phyloP scores from a whole-genome alignment of 2,888 invertebrate genomes.

The Ischnus inquisitorius region DNA sequence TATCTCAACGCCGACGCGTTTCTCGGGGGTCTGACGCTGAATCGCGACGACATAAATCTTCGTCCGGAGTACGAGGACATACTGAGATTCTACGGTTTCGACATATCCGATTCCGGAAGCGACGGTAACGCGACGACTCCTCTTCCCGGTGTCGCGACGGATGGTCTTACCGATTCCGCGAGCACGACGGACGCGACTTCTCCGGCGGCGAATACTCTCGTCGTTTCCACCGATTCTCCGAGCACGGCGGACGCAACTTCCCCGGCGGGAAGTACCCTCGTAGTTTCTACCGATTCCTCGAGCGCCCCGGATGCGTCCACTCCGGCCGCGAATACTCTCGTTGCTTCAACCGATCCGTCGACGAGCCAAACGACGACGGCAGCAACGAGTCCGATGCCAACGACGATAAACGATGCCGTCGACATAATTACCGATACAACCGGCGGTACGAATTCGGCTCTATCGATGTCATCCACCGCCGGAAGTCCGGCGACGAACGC shows the following conservation, averaged over 20 bases:
- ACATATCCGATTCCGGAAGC: conserved; percentile 86
- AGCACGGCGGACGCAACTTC: conserved; percentile 75
- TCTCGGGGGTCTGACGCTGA: conserved; percentile 92
- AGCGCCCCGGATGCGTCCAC: conserved; percentile 76
- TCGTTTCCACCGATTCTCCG: conserved; percentile 11
- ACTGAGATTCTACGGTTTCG: conserved; percentile 93
- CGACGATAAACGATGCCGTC: conserved; percentile 56
- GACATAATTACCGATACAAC: conserved; percentile 47
- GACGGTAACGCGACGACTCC: conserved; percentile 42
- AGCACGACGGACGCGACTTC: conserved; percentile 76
- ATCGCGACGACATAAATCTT: conserved; percentile 92
- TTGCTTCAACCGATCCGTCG: neutral
- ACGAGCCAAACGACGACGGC: conserved; percentile 28
- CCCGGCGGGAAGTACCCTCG: conserved; percentile 44
- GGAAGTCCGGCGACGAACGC: conserved; percentile 28
- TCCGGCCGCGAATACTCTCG: conserved; percentile 45
- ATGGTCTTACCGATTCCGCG: conserved; percentile 36
- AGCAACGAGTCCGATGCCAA: conserved; percentile 30
- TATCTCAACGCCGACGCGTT: conserved; percentile 95
- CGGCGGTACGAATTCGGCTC: conserved; percentile 32
- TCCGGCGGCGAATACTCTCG: conserved; percentile 51
- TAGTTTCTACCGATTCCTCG: conserved; percentile 33
- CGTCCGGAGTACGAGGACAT: conserved; percentile 91
- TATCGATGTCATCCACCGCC: conserved; percentile 11
- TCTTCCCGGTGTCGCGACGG: conserved; percentile 64